phyloP scores from a whole-genome alignment of 2,888 invertebrate genomes.

The Agapetus fuscipes region DNA sequence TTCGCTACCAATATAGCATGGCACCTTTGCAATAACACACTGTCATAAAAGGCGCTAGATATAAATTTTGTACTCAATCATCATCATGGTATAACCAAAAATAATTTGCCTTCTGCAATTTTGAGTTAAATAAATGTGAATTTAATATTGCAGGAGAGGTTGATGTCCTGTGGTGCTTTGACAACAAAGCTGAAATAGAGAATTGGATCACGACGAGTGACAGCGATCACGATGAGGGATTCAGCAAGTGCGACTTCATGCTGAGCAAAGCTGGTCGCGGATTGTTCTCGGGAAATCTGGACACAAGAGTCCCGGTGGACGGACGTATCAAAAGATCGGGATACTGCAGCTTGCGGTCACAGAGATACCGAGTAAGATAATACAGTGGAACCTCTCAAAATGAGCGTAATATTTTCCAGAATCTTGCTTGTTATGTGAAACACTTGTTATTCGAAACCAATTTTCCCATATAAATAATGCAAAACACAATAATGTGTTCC shows the following conservation, averaged over 20 bases:
- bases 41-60: too few species aligned
- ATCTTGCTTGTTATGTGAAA: too few species aligned
- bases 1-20: too few species aligned
- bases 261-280: conserved; percentile 60
- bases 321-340: conserved; percentile 70
- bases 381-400: neutral
- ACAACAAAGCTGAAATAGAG: conserved; percentile 49
- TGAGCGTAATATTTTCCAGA: too few species aligned
- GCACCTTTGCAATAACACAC: too few species aligned
- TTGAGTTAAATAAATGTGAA: conserved; percentile 2
- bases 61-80: too few species aligned
- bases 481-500: too few species aligned
- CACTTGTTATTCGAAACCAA: too few species aligned
- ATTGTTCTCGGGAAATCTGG: conserved; percentile 61
- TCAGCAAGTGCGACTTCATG: conserved; percentile 56
- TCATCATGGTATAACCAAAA: too few species aligned
- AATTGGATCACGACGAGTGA: conserved; percentile 69
- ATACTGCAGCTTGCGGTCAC: conserved; percentile 68
- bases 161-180: conserved; percentile 66
- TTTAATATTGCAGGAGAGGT: conserved; percentile 54
- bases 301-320: conserved; percentile 65
- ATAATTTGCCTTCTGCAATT: too few species aligned
- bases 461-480: too few species aligned
- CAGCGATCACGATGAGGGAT: conserved; percentile 72
- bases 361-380: conserved; percentile 3